These are phyloP conservation scores for Cecropterus lyciades DNA, from an alignment of 1,140 invertebrate genomes.

Conservation along the genomic window DNA sequence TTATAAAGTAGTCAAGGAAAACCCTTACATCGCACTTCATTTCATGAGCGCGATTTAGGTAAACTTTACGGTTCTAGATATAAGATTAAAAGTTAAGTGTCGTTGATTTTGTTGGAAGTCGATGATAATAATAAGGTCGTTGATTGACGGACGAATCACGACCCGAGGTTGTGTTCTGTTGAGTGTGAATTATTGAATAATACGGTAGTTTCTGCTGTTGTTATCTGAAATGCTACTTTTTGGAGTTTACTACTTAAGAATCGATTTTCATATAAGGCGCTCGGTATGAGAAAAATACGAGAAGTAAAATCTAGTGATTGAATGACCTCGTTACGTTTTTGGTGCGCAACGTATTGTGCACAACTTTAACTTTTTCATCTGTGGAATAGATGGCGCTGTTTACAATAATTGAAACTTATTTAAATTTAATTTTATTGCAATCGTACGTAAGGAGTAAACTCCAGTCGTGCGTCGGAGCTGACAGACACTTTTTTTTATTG, in stretches of 20 bases:
- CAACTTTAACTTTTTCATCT: too few relatives aligned
- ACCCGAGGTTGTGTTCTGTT: not conserved
- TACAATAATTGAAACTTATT: too few relatives aligned
- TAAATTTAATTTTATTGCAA: too few relatives aligned
- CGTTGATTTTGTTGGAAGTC: not conserved
- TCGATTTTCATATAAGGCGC: too few relatives aligned
- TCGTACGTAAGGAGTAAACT: slow-evolving; percentile 21
- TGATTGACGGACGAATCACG: slow-evolving; percentile 2
- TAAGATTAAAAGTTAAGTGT: not conserved
- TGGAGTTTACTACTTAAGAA: too few relatives aligned
- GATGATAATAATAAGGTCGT: not conserved
- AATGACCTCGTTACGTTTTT: too few relatives aligned
- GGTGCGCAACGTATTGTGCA: too few relatives aligned
- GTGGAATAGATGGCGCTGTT: too few relatives aligned
- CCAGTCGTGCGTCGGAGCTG: slow-evolving; percentile 25
- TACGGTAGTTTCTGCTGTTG: too few relatives aligned
- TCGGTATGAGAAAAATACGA: too few relatives aligned
- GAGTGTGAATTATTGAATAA: not conserved
- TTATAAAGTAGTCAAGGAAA: not conserved
- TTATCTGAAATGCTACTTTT: too few relatives aligned
- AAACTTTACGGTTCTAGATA: not conserved
- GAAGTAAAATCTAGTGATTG: too few relatives aligned
- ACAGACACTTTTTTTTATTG: slow-evolving; percentile 10
- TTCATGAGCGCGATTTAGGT: not conserved
- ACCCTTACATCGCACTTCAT: not conserved